A percentile compares a stretch with the other conserved stretches of the same genome.
phyloP scores from a whole-genome alignment of 2,888 invertebrate species.

The Drosophila mercatorum region DNA sequence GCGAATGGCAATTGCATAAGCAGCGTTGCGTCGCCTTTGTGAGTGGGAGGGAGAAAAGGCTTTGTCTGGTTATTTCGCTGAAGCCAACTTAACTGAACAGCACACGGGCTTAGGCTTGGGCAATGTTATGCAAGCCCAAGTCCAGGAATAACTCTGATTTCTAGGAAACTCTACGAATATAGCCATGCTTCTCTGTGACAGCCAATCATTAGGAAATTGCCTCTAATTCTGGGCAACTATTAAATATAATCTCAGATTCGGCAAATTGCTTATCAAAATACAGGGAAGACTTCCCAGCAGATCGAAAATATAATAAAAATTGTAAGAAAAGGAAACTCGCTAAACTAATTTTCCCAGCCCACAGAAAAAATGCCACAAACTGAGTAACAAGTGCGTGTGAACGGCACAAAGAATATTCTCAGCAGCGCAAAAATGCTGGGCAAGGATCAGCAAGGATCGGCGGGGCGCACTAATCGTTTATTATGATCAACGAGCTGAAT shows the following conservation, averaged over 20 bases:
- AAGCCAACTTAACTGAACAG: not conserved
- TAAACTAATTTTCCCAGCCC: slow-evolving; percentile 75
- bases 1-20: slow-evolving; percentile 36
- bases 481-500: slow-evolving; percentile 79
- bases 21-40: slow-evolving; percentile 14
- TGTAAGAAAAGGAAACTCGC: slow-evolving; percentile 28
- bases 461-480: slow-evolving; percentile 72
- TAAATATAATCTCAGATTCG: not conserved
- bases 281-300: slow-evolving; percentile 25
- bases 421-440: slow-evolving; percentile 53
- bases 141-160: not conserved
- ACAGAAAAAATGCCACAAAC: slow-evolving; percentile 26
- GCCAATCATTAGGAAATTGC: not conserved
- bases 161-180: not conserved
- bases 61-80: slow-evolving; percentile 35
- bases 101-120: slow-evolving; percentile 12
- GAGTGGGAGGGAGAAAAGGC: slow-evolving; percentile 12
- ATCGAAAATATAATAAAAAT: slow-evolving; percentile 3
- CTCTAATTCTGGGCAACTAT: not conserved
- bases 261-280: slow-evolving; percentile 18
- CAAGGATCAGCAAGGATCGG: slow-evolving; percentile 55
- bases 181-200: slow-evolving; percentile 1
- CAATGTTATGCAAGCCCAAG: slow-evolving; percentile 51
- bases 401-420: slow-evolving; percentile 48
- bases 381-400: slow-evolving; percentile 71